Percentiles rank a stretch among this genome's conserved stretches.
These are phyloP conservation scores for Drosophila melanica DNA, from an alignment of 1,140 invertebrate species.

Conservation along the genomic window DNA sequence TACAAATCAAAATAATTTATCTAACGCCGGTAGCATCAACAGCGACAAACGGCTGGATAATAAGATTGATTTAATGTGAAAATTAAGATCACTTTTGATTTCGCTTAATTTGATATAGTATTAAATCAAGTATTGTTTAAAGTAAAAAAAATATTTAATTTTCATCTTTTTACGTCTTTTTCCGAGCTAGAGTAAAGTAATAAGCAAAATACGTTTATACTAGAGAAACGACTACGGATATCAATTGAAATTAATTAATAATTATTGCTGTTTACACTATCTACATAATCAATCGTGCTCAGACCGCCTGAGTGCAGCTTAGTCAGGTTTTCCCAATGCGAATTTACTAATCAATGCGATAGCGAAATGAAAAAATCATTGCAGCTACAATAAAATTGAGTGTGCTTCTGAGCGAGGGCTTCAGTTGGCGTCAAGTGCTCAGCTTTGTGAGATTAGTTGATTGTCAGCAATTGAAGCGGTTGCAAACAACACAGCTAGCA, in stretches of 20 bases:
- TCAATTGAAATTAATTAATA: background rate
- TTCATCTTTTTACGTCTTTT: no score
- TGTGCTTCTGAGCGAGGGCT: background rate
- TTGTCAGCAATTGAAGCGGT: constrained; percentile 47
- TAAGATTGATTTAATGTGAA: no score
- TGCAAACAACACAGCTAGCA: constrained; percentile 4
- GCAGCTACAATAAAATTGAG: constrained; percentile 3
- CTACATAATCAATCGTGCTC: background rate
- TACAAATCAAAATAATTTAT: no score
- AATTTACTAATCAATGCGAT: constrained; percentile 10
- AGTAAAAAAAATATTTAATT: no score
- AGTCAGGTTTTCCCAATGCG: background rate
- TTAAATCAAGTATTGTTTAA: no score
- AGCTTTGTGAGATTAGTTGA: constrained; percentile 51
- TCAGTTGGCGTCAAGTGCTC: constrained; percentile 10
- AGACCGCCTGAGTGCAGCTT: background rate
- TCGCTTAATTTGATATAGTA: no score
- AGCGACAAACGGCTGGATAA: no score
- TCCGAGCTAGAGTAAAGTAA: no score
- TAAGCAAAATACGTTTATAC: no score
- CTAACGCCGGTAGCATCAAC: no score
- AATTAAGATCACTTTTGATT: no score
- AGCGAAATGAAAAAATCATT: background rate
- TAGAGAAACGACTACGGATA: background rate
- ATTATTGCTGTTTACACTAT: background rate